phyloP scores from a whole-genome alignment of 2,797 vertebrate species.

The Syndactyla subalaris region DNA sequence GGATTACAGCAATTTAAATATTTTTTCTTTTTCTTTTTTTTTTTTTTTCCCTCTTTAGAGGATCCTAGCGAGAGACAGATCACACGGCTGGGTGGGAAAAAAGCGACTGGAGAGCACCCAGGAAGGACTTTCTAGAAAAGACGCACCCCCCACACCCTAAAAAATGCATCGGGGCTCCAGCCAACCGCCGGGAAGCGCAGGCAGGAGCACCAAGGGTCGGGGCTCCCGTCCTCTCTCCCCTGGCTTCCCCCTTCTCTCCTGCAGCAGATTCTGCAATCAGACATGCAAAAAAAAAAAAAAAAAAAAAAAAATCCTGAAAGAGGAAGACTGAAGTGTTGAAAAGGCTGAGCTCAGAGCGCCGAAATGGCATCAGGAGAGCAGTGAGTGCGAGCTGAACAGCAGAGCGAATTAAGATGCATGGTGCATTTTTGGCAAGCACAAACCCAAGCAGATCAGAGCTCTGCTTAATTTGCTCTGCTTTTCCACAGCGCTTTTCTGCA shows the following conservation, averaged over 20 bases:
- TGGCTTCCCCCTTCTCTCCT: conserved; percentile 15
- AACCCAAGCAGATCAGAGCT: conserved; percentile 69
- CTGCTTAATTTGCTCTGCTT: conserved; percentile 73
- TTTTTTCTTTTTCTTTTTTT: not conserved
- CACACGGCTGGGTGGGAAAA: conserved; percentile 18
- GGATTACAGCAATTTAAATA: conserved; percentile 5
- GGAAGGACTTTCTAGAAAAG: conserved; percentile 65
- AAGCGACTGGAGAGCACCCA: conserved; percentile 23
- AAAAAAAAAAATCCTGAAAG: conserved; percentile 1
- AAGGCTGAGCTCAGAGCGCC: conserved; percentile 61
- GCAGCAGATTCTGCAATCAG: conserved; percentile 43
- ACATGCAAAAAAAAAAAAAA: conserved; percentile 4
- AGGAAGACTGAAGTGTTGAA: conserved; percentile 45
- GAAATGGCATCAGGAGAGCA: conserved; percentile 68
- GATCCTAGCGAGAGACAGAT: conserved; percentile 9
- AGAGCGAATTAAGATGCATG: conserved; percentile 80
- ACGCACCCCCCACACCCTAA: not conserved
- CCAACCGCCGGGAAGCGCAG: not conserved
- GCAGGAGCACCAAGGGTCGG: not conserved
- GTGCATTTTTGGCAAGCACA: conserved; percentile 78
- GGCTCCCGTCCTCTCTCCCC: not conserved
- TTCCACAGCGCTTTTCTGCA: conserved; percentile 56
- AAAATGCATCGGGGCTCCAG: conserved; percentile 10
- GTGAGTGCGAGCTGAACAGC: conserved; percentile 42
- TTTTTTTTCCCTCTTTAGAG: not conserved